Base-by-base conservation (phyloP, 2,888 invertebrate genomes). In the Cerastoderma edule region DNA sequence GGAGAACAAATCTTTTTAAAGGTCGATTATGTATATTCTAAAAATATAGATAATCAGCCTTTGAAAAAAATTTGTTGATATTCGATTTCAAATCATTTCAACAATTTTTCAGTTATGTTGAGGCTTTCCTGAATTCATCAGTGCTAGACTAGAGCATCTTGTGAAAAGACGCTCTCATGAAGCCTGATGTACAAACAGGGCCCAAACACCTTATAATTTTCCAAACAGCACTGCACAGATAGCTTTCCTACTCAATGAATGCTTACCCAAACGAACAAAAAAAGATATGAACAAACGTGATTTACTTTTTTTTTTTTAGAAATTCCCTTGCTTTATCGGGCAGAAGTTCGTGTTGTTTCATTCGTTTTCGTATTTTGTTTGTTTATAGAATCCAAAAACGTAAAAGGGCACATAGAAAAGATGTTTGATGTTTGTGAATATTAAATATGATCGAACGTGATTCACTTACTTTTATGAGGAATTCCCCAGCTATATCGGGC, bases 391-490 rank as follows among this genome's bases (percentile, higher is more conserved):
- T 16, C 8, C 10, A 16, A 39, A 39, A 39, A 39, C 8, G 16
- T 8, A 39, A 39, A 39, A 39, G 16, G 39, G n/a, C 8, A 39
- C 8, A 10, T 8, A 39, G 8, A 39, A 10, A 10, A 39, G 16
- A 39, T 39, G 39, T 8, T 16, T 10, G 39, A 39, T 39, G 8
- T 16, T 39, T 39, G 8, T 16, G 16, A 39, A 39, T 16, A 8
- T 39, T 39, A 16, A 53, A 53, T 8, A 53, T 53, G 24, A 53
- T 8, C 33, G 64, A 71, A 13, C 44, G 24, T 57, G 8, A 28
- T 16, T 2, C n/a, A 24, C 53, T 64, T 71, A 89, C 89, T 77
- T 84, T 83, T 33, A 69, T 73, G 1, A 89, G 73, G 0, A 90
- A 69, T 28, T 83, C 85, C 3, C 32, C 68, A 0, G 86, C 80